Conservation (phyloP, 1,140 invertebrate genomes). For the Drosophila nannoptera region DNA sequence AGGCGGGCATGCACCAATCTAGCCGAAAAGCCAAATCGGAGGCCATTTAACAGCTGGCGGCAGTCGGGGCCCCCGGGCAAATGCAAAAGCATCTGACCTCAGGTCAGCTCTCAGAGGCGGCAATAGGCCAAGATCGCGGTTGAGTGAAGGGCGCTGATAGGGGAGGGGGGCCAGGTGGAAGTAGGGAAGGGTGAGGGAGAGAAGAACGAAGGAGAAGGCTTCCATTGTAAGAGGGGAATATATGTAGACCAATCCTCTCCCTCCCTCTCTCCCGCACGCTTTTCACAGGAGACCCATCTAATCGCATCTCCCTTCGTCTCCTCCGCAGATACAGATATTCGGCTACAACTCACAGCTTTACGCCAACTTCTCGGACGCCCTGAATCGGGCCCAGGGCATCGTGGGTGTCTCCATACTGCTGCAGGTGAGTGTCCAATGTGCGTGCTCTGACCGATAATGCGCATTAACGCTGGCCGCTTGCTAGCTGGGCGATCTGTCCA, state of each 20-base stretch:
- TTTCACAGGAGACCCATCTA: slow-evolving; percentile 5
- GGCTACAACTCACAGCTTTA: slow-evolving; percentile 96
- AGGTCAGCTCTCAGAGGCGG: no score
- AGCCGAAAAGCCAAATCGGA: not conserved
- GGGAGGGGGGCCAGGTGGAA: no score
- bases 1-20: not conserved
- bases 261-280: no score
- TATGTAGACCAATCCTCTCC: no score
- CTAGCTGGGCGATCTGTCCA: slow-evolving; percentile 90
- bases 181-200: no score
- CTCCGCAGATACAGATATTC: slow-evolving; percentile 92
- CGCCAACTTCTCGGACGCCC: slow-evolving; percentile 93
- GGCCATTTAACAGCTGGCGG: not conserved
- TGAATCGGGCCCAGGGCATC: slow-evolving; percentile 92
- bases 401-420: slow-evolving; percentile 92
- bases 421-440: slow-evolving; percentile 82
- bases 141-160: no score
- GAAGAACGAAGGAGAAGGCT: no score
- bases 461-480: not conserved
- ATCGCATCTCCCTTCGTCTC: slow-evolving; percentile 73
- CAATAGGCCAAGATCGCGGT: not conserved
- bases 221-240: no score
- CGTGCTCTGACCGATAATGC: not conserved
- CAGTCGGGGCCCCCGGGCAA: not conserved
- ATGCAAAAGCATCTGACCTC: not conserved